Base-by-base conservation (phyloP, 2,888 invertebrate species). In the Lepidonotus clava region DNA sequence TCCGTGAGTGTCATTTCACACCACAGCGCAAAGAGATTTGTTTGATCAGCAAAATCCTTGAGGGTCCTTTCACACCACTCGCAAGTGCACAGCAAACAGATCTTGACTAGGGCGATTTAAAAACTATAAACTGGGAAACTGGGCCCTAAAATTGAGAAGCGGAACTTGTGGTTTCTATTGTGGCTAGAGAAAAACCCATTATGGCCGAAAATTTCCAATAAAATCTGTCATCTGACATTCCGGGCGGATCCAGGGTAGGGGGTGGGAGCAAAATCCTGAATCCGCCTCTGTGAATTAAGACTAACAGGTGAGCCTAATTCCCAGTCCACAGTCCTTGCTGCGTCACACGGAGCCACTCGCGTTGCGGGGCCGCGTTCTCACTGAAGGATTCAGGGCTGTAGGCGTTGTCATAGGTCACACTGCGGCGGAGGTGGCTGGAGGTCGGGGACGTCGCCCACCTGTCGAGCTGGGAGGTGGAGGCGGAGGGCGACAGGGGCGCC, bases 321-420 rank as follows among this genome's bases (percentile, higher is more conserved):
- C n/a, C n/a, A n/a, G n/a, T n/a, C n/a, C n/a, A n/a, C n/a, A n/a
- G n/a, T n/a, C n/a, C n/a, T n/a, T n/a, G n/a, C n/a, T 2, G 53
- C 53, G 18, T 18, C 53, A 53, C 53, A n/a, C 53, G n/a, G 53
- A 53, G 53, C 53, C 18, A 11, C 2, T 4, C 53, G n/a, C n/a
- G n/a, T n/a, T n/a, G n/a, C 14, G 51, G 51, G 51, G 11, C 21
- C 11, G 28, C 36, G 38, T 38, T 2, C 76, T 76, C 76, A 76
- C 76, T 34, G 24, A 76, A 76, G 38, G 76, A 4, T 2, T 38
- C 6, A 21, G 36, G 24, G 76, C 28, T 24, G 14, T 76, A 76
- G 76, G 38, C 76, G 76, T 76, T 38, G 76, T 34, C 76, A 76
- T 40, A 76, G 18, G 76, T 76, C 32, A 76, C 40, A 40, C 36